phyloP scores from a whole-genome alignment of 2,113 vertebrate genomes.

The Zosterops japonicus region DNA sequence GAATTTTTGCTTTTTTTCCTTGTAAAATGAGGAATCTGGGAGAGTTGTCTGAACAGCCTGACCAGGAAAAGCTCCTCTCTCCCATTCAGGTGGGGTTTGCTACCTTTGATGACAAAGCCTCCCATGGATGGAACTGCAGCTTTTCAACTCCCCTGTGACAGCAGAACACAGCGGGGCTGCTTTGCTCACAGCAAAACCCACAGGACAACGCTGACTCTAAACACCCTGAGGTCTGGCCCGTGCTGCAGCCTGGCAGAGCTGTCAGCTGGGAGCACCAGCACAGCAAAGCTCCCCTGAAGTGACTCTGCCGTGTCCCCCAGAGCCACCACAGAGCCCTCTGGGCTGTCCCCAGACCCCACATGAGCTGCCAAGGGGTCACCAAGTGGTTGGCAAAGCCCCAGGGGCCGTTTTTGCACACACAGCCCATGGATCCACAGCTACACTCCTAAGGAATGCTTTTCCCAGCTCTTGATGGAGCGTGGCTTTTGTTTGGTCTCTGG shows the following conservation, averaged over 20 bases:
- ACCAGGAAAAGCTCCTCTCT: neutral
- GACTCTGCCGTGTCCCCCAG: neutral
- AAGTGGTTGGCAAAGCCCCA: neutral
- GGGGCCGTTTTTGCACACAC: neutral
- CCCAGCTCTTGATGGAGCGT: neutral
- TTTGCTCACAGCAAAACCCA: neutral
- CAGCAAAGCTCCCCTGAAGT: neutral
- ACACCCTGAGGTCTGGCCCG: neutral
- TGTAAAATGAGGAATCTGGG: neutral
- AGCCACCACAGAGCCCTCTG: neutral
- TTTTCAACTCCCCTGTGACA: neutral
- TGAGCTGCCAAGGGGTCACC: neutral
- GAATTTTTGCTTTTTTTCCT: neutral
- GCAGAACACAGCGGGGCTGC: neutral
- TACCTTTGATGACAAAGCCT: neutral
- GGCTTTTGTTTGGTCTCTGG: constrained; percentile 55
- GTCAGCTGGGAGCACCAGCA: neutral
- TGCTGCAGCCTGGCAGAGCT: neutral
- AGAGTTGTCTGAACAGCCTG: neutral
- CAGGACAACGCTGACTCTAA: fast-evolving
- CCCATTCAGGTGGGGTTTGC: neutral
- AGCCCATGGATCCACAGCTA: neutral
- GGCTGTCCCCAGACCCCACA: neutral
- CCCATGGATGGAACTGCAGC: neutral
- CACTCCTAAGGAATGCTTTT: neutral